These are phyloP conservation scores for Mystacornis crossleyi DNA, from an alignment of 2,113 vertebrate genomes.

Conservation along the genomic window DNA sequence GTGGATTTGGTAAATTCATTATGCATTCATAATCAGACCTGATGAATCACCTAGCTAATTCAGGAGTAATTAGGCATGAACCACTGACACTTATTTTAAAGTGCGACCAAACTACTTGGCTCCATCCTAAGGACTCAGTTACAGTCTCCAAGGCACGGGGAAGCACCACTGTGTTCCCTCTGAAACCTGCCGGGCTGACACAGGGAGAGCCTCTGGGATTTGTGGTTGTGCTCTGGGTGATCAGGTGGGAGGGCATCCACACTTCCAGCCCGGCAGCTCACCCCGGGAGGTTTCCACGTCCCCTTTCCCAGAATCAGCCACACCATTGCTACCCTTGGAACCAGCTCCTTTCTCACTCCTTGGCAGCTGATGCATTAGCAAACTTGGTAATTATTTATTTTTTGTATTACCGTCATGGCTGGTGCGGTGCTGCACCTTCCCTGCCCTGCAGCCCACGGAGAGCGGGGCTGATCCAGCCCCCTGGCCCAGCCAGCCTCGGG, in stretches of 20 bases:
- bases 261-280: not conserved
- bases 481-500: not conserved
- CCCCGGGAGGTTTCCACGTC: accelerated
- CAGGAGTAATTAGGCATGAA: conserved; percentile 79
- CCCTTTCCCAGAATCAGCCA: not conserved
- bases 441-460: accelerated
- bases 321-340: not conserved
- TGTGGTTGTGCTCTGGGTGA: not conserved
- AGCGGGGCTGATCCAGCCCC: not conserved
- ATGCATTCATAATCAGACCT: conserved; percentile 78
- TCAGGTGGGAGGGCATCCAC: not conserved
- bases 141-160: not conserved
- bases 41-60: conserved; percentile 80
- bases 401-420: not conserved
- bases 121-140: conserved; percentile 58
- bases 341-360: not conserved
- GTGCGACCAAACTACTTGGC: conserved; percentile 57
- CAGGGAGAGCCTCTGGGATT: not conserved
- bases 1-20: conserved; percentile 79
- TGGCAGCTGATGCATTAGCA: not conserved
- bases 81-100: conserved; percentile 75
- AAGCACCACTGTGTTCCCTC: not conserved
- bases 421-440: accelerated
- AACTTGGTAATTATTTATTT: not conserved
- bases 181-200: not conserved